These are phyloP conservation scores for Criorhina ranunculi DNA, from an alignment of 2,888 invertebrate species.

Conservation along the genomic window DNA sequence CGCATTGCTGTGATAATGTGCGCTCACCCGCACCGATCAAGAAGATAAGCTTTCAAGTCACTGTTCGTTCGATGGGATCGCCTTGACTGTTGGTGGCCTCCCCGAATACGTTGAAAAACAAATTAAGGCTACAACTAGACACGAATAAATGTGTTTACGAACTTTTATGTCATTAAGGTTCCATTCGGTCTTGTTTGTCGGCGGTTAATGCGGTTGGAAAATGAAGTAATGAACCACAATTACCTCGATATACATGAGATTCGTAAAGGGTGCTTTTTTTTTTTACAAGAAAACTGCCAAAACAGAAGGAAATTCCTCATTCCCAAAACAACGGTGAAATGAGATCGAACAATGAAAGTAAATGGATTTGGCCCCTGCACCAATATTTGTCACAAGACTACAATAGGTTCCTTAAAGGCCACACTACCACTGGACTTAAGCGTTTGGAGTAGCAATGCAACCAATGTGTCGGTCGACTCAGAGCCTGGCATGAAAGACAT, in stretches of 20 bases:
- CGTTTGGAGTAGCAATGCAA: too few relatives aligned
- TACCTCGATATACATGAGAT: not conserved
- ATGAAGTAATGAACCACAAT: not conserved
- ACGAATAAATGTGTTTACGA: conserved; percentile 30
- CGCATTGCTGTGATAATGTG: conserved; percentile 41
- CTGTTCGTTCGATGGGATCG: conserved; percentile 2
- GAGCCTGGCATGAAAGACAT: too few relatives aligned
- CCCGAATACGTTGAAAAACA: conserved; percentile 8
- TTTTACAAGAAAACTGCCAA: too few relatives aligned
- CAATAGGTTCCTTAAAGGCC: too few relatives aligned
- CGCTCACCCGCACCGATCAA: conserved; percentile 10
- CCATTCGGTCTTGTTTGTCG: conserved; percentile 28
- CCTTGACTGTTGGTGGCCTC: conserved; percentile 45
- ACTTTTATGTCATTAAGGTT: conserved; percentile 42
- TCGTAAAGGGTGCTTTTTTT: too few relatives aligned
- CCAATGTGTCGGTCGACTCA: too few relatives aligned
- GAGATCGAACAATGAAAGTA: too few relatives aligned
- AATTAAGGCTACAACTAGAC: conserved; percentile 37
- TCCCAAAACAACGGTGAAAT: too few relatives aligned
- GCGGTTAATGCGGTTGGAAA: conserved; percentile 3
- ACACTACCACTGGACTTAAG: too few relatives aligned
- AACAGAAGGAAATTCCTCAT: too few relatives aligned
- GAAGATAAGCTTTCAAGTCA: conserved; percentile 23
- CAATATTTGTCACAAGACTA: too few relatives aligned
- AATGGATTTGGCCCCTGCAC: too few relatives aligned